Percentiles rank a stretch among this genome's conserved stretches.
These are phyloP conservation scores for Bufo gargarizans DNA, from an alignment of 2,113 vertebrate species.

Conservation along the genomic window DNA sequence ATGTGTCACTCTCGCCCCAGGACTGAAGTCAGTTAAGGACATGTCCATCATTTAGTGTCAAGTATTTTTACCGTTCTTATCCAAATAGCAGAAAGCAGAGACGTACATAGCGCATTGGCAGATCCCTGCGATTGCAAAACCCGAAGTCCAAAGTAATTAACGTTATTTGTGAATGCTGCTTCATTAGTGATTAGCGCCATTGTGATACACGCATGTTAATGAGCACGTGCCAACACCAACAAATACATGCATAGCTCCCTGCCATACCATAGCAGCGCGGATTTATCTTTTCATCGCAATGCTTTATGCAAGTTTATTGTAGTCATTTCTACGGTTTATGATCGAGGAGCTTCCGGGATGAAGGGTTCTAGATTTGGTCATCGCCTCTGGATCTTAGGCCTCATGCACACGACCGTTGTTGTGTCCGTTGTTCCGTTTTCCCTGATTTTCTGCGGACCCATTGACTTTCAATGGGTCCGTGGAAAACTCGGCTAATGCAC, in stretches of 20 bases:
- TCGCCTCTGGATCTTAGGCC: too few relatives aligned
- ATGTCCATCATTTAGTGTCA: background rate
- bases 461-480: too few relatives aligned
- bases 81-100: conserved; percentile 1
- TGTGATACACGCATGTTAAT: background rate
- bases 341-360: background rate
- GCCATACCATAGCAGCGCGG: background rate
- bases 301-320: background rate
- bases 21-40: conserved; percentile 19
- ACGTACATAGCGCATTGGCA: background rate
- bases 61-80: background rate
- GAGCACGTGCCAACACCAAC: background rate
- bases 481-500: too few relatives aligned
- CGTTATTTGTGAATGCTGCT: background rate
- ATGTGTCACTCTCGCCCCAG: conserved; percentile 27
- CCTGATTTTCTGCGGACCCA: too few relatives aligned
- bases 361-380: background rate
- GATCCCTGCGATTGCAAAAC: background rate
- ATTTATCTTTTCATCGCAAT: background rate
- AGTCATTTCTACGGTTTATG: background rate
- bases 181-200: background rate
- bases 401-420: too few relatives aligned
- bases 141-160: conserved; percentile 3
- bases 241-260: background rate
- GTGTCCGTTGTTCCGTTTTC: too few relatives aligned